Evolutionary conservation across 2,888 invertebrate species (phyloP).

Genomic region (Platycnemis pennipes): DNA sequence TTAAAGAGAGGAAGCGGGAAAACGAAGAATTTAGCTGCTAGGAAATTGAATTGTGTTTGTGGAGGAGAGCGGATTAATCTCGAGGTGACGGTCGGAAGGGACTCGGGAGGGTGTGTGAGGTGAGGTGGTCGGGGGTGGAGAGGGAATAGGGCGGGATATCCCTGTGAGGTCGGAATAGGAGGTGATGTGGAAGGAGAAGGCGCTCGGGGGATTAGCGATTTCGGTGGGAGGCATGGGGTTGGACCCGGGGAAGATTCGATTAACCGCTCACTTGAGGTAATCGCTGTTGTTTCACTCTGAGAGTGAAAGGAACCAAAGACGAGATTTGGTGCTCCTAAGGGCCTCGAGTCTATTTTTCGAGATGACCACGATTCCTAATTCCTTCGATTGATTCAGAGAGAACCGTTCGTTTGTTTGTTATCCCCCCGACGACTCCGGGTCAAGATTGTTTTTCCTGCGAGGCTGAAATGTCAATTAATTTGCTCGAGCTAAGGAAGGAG

Average conservation of each 20-base stretch:
- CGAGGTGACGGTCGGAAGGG: not conserved
- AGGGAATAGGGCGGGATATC: too few species aligned
- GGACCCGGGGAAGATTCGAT: not conserved
- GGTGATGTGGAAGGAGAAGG: not conserved
- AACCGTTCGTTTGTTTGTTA: not conserved
- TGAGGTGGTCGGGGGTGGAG: too few species aligned
- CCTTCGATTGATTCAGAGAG: not conserved
- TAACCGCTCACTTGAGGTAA: conserved; percentile 3
- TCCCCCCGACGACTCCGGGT: not conserved
- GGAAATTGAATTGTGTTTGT: conserved; percentile 16
- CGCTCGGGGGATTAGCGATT: not conserved
- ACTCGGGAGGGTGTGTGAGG: too few species aligned
- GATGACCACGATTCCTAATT: not conserved
- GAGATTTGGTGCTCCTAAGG: not conserved
- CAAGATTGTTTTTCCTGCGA: not conserved
- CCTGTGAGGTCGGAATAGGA: too few species aligned
- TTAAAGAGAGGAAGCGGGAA: not conserved
- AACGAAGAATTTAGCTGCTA: not conserved
- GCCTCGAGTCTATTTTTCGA: not conserved
- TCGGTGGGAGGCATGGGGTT: not conserved
- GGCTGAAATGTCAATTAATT: not conserved
- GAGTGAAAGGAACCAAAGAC: not conserved
- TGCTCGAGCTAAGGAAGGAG: not conserved
- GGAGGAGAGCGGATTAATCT: not conserved
- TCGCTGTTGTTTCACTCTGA: not conserved